A percentile compares a stretch with the other conserved stretches of the same genome.
phyloP scores from a whole-genome alignment of 2,888 invertebrate genomes.

The Epirrhoe alternata region DNA sequence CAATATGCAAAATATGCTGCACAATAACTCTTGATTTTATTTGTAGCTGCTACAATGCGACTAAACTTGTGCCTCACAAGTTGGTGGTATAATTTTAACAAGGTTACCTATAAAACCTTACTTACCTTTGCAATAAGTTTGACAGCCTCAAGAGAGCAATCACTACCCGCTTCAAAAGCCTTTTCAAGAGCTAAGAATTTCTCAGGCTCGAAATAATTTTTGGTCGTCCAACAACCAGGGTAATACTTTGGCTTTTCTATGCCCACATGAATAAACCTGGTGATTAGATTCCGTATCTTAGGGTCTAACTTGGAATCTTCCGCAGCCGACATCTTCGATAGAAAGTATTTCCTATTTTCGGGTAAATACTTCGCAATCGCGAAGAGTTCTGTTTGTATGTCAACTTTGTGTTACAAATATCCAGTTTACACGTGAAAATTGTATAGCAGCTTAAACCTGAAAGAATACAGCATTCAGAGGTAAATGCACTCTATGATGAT shows the following conservation, averaged over 20 bases:
- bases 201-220: conserved; percentile 76
- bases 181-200: conserved; percentile 71
- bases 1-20: no score
- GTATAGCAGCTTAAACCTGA: conserved; percentile 54
- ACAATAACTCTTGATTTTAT: no score
- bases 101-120: background rate
- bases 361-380: conserved; percentile 38
- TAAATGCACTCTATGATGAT: conserved; percentile 64
- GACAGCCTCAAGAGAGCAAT: conserved; percentile 62
- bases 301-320: conserved; percentile 54
- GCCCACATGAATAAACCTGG: conserved; percentile 82
- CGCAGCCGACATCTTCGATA: conserved; percentile 60
- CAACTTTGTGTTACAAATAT: conserved; percentile 47
- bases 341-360: conserved; percentile 33
- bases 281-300: conserved; percentile 68
- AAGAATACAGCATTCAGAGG: conserved; percentile 58
- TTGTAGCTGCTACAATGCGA: no score
- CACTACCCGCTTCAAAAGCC: conserved; percentile 46
- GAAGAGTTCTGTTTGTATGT: conserved; percentile 48
- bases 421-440: conserved; percentile 46
- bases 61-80: no score
- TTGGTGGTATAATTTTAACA: background rate
- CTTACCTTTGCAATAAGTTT: conserved; percentile 70
- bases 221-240: conserved; percentile 83
- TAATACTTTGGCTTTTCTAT: conserved; percentile 82